These are phyloP conservation scores for Escarpia spicata DNA, from an alignment of 2,888 invertebrate genomes.

Conservation along the genomic window DNA sequence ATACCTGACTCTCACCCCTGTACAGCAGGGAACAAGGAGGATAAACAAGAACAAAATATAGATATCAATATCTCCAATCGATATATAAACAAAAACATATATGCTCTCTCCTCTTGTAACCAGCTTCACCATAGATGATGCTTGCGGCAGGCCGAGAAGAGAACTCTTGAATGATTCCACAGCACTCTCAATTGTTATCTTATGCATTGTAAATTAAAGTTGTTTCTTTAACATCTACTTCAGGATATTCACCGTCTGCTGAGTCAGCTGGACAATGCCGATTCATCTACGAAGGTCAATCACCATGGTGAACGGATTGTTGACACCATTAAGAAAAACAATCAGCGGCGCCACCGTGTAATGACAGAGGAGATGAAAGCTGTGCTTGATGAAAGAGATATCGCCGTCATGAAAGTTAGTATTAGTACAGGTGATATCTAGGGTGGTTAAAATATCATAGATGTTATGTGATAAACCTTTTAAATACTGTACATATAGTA, in stretches of 20 bases:
- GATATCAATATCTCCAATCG: too few species aligned
- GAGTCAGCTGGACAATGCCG: neutral
- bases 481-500: too few species aligned
- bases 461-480: too few species aligned
- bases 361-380: constrained; percentile 41
- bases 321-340: constrained; percentile 29
- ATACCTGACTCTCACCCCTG: too few species aligned
- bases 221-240: neutral
- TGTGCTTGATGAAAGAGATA: constrained; percentile 39
- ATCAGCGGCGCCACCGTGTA: constrained; percentile 29
- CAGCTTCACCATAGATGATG: neutral
- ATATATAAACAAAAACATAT: too few species aligned
- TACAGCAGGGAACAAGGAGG: too few species aligned
- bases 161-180: neutral
- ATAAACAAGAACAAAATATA: too few species aligned
- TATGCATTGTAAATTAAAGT: neutral
- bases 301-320: constrained; percentile 29
- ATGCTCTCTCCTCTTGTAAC: too few species aligned
- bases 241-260: constrained; percentile 11
- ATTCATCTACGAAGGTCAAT: neutral
- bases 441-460: neutral
- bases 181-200: neutral
- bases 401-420: constrained; percentile 35
- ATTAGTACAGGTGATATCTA: neutral
- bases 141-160: neutral